Percentiles rank a stretch among this genome's conserved stretches.
phyloP scores from a whole-genome alignment of 2,888 invertebrate genomes.

The Clostera curtula region DNA sequence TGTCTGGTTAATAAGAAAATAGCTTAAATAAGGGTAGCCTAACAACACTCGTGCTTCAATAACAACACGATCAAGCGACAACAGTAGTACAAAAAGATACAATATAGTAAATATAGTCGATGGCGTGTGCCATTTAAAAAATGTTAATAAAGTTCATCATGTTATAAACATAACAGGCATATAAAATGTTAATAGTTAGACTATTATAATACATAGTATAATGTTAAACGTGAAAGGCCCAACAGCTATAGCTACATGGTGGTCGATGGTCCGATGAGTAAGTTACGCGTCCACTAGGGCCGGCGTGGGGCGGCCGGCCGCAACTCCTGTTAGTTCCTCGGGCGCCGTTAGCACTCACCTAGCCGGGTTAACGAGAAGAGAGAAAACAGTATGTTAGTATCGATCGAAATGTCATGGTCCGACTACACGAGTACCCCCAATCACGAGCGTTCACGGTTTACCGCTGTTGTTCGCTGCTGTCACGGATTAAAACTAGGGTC shows the following conservation, averaged over 20 bases:
- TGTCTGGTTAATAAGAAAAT: too few species aligned
- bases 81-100: constrained; percentile 61
- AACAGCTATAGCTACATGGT: constrained; percentile 73
- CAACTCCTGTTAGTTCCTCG: constrained; percentile 69
- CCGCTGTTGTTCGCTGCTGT: constrained; percentile 46
- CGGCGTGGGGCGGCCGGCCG: constrained; percentile 48
- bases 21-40: constrained; percentile 59
- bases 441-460: constrained; percentile 37
- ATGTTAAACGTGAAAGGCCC: constrained; percentile 74
- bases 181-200: constrained; percentile 75
- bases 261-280: constrained; percentile 70
- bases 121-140: constrained; percentile 71
- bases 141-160: constrained; percentile 71
- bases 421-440: constrained; percentile 61
- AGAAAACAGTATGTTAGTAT: constrained; percentile 83
- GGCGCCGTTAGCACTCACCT: constrained; percentile 87
- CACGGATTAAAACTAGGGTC: constrained; percentile 4
- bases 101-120: constrained; percentile 72
- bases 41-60: constrained; percentile 66
- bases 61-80: constrained; percentile 70
- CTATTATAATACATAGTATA: constrained; percentile 73
- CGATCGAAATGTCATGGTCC: constrained; percentile 71
- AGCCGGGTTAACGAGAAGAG: constrained; percentile 83
- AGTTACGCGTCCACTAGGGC: constrained; percentile 62
- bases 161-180: constrained; percentile 76